These are phyloP conservation scores for Passer domesticus DNA, from an alignment of 2,113 vertebrate species.

Conservation along the genomic window DNA sequence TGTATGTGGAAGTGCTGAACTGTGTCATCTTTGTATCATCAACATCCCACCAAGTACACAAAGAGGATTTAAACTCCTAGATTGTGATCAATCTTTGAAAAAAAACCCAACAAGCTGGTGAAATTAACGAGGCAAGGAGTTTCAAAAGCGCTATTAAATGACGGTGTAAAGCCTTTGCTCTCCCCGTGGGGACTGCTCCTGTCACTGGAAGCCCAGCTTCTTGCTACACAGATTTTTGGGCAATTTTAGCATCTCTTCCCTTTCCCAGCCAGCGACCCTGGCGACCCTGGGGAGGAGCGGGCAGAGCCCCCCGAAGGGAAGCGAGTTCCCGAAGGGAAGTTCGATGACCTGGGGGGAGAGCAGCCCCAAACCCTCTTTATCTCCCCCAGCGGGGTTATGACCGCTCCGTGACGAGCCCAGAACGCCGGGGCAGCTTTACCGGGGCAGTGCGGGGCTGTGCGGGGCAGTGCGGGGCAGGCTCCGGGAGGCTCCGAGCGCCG, in stretches of 20 bases:
- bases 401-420: not conserved
- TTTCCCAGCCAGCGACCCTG: not conserved
- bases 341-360: not conserved
- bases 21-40: not conserved
- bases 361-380: not conserved
- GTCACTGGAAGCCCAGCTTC: not conserved
- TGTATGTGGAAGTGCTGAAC: not conserved
- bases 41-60: not conserved
- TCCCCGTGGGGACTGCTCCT: not conserved
- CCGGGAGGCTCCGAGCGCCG: not conserved
- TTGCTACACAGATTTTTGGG: not conserved
- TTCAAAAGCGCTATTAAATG: not conserved
- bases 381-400: not conserved
- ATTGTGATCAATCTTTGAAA: not conserved
- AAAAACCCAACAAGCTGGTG: not conserved
- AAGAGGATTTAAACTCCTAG: not conserved
- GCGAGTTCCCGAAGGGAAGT: not conserved
- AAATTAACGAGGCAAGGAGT: not conserved
- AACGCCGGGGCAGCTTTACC: not conserved
- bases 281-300: not conserved
- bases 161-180: fast-evolving
- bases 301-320: not conserved
- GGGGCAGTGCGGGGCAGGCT: not conserved
- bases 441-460: not conserved
- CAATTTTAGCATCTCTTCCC: not conserved